Evolutionary conservation across 2,797 vertebrate species (phyloP), one percentile per base, ranked within the genome.

Genomic region (Mormyrops attenuatus): DNA sequence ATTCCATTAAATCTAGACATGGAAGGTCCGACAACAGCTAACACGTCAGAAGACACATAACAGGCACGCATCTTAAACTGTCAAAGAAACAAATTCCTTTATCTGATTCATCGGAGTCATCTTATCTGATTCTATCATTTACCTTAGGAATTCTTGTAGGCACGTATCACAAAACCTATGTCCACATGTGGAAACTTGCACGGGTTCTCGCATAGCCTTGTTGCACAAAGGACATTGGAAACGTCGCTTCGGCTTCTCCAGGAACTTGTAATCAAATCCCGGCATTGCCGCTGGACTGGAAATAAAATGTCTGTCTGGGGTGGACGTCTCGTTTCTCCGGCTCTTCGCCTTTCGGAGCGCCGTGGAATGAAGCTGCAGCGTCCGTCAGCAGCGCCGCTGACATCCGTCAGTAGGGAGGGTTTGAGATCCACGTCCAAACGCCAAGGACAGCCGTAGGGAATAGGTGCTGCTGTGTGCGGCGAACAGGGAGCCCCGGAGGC

Each of bases 161-260:
- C 98, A 99, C 95, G 98, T 99, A 96, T 99, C 98, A 96, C 98
- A 99, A 95, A 99, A 99, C 57, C 98, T 96, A 94, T 99, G 98
- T 89, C 98, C 98, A 95, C 98, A 99, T 94, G 98, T 99, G 57
- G 98, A 99, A 92, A 99, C 98, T 92, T 98, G 98, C 92, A 99
- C 98, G 3, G 98, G 98, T 91, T 99, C 98, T 89, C 98, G 96
- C 98, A 99, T 99, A 91, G 98, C 97, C 92, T 99, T 99, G 94
- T 97, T 97, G 95, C 98, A 99, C 88, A 99, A 96, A 86, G 98
- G 98, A 95, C 98, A 99, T 94, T 98, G 96, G 93, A 98, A 97
- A 86, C 98, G 96, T 92, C 98, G 95, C 96, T 99, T 97, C 90
- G 98, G 98, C 95, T 98, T 98, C 94, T 99, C 98, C 96, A 99